Conservation (phyloP, 2,113 vertebrate genomes). For the Saimiri boliviensis region DNA sequence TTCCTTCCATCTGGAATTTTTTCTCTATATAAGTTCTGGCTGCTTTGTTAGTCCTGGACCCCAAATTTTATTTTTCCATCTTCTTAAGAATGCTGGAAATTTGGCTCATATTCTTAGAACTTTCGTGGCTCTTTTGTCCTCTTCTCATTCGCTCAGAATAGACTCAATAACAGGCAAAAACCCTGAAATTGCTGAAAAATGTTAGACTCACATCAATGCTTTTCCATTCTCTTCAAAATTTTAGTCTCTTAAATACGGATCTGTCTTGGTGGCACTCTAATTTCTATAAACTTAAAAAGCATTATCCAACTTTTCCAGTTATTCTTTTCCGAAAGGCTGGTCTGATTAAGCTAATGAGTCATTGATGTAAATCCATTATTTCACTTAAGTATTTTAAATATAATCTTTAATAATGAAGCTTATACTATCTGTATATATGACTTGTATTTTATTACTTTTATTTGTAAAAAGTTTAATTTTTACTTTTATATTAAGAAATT, state of each 20-base stretch:
- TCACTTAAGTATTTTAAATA: constrained; percentile 13
- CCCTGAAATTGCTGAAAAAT: background rate
- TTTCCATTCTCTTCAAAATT: background rate
- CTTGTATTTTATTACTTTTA: background rate
- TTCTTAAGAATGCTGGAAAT: background rate
- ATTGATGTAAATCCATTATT: background rate
- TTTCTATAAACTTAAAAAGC: background rate
- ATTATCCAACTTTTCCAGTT: background rate
- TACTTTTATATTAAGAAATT: background rate
- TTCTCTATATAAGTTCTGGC: background rate
- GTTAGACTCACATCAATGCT: background rate
- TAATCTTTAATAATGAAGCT: background rate
- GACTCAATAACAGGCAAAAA: background rate
- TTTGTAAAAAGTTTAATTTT: background rate
- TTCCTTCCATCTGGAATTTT: background rate
- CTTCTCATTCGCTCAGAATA: background rate
- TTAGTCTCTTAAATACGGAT: background rate
- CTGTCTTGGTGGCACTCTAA: background rate
- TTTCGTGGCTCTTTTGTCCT: background rate
- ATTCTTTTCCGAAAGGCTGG: background rate
- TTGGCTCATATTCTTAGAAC: background rate
- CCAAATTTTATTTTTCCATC: background rate
- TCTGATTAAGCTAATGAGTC: background rate
- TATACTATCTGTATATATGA: background rate
- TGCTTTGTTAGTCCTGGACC: background rate